Conservation (phyloP, 2,113 vertebrate species). For the Esox niger region DNA sequence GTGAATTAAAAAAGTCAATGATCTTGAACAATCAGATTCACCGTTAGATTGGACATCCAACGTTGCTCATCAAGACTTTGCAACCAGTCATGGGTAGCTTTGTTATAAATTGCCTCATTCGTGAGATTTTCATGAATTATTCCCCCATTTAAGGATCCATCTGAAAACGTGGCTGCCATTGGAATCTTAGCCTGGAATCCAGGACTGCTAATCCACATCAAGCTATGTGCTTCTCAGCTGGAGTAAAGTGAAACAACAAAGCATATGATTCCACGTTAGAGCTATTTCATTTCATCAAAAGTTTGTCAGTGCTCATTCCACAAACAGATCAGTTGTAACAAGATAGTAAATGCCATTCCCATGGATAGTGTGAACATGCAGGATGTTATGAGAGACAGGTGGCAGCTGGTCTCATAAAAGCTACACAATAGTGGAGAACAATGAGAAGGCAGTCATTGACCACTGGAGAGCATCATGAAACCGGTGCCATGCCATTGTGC, state of each 20-base stretch:
- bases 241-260: no score
- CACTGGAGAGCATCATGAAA: constrained; percentile 64
- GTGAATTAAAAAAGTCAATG: constrained; percentile 16
- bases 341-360: constrained; percentile 45
- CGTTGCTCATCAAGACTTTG: no score
- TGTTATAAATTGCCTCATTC: constrained; percentile 23
- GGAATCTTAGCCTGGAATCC: no score
- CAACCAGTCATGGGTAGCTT: no score
- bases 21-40: constrained; percentile 16
- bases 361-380: constrained; percentile 35
- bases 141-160: neutral
- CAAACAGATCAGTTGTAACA: constrained; percentile 25
- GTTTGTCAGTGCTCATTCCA: constrained; percentile 35
- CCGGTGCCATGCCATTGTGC: constrained; percentile 61
- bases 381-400: constrained; percentile 65
- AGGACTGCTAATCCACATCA: no score
- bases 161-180: neutral
- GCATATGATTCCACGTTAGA: no score
- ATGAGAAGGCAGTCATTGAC: constrained; percentile 69
- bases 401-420: constrained; percentile 69
- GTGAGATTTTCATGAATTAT: no score
- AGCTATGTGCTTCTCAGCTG: no score
- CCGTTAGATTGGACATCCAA: neutral
- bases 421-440: constrained; percentile 69
- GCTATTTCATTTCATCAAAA: constrained; percentile 37